These are phyloP conservation scores for Drosophila elegans DNA, from an alignment of 1,140 invertebrate species.

Conservation along the genomic window DNA sequence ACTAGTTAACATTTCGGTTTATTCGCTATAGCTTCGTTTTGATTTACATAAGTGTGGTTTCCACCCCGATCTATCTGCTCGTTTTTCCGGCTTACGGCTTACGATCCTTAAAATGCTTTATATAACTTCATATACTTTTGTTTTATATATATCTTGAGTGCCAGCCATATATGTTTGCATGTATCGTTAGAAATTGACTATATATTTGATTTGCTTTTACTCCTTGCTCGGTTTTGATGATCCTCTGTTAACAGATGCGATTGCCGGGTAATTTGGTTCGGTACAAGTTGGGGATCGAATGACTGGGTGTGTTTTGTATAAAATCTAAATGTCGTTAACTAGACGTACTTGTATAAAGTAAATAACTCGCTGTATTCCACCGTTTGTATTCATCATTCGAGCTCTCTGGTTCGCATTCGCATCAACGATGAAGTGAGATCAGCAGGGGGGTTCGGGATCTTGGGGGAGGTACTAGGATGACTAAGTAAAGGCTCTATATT, in stretches of 20 bases:
- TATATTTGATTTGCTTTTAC: conserved; percentile 72
- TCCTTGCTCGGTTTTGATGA: conserved; percentile 48
- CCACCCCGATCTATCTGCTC: conserved; percentile 44
- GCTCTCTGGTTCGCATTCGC: conserved; percentile 12
- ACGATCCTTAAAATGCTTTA: conserved; percentile 51
- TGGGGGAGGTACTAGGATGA: conserved; percentile 16
- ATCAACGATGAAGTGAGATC: conserved; percentile 8
- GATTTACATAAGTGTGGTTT: conserved; percentile 45
- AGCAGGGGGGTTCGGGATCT: conserved; percentile 7
- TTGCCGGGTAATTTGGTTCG: conserved; percentile 17
- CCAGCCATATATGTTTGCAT: conserved; percentile 48
- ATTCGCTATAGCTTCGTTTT: conserved; percentile 54
- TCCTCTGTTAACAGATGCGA: conserved; percentile 32
- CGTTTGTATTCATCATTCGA: conserved; percentile 45
- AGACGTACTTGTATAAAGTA: conserved; percentile 78
- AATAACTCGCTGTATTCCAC: conserved; percentile 75
- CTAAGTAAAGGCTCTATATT: conserved; percentile 17
- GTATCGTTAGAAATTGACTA: conserved; percentile 74
- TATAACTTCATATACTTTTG: conserved; percentile 59
- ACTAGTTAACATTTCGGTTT: conserved; percentile 81
- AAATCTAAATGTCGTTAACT: conserved; percentile 78
- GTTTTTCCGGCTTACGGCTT: conserved; percentile 28
- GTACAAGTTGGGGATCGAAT: conserved; percentile 15
- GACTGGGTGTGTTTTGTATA: conserved; percentile 62
- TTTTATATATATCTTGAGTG: conserved; percentile 48